Evolutionary conservation across 2,797 vertebrate genomes (phyloP).

Genomic region (Sorex maritimensis): DNA sequence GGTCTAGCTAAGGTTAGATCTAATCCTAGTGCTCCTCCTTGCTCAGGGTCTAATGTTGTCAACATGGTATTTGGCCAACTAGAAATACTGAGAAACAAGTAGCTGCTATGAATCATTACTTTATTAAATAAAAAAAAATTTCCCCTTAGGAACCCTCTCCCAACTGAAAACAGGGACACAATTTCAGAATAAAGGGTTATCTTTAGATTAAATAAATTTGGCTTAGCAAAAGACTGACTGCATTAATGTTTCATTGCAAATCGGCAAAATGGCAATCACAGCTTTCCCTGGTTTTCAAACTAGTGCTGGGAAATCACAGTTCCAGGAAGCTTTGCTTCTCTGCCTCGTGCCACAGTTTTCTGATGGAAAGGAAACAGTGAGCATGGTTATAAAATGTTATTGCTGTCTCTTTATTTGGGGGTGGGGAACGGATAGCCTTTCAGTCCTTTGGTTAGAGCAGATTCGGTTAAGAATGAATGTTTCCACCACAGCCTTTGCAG

Average conservation of each 20-base stretch:
- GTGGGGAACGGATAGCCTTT: not conserved
- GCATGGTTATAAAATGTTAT: not conserved
- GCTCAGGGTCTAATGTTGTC: not conserved
- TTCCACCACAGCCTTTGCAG: not conserved
- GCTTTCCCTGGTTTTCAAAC: slow-evolving; percentile 48
- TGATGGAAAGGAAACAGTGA: not conserved
- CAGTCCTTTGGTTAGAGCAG: not conserved
- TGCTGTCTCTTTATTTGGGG: not conserved
- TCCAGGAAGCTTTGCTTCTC: slow-evolving; percentile 61
- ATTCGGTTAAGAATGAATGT: not conserved
- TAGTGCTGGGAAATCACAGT: not conserved
- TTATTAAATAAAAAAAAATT: not conserved
- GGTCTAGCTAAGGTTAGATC: not conserved
- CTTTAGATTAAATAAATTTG: slow-evolving; percentile 76
- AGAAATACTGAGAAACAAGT: not conserved
- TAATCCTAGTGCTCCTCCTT: too few relatives aligned
- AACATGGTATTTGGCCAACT: slow-evolving; percentile 22
- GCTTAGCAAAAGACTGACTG: slow-evolving; percentile 71
- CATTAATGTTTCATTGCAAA: slow-evolving; percentile 70
- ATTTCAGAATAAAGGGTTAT: slow-evolving; percentile 76
- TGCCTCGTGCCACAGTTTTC: not conserved
- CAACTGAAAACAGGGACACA: slow-evolving; percentile 40
- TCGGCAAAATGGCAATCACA: slow-evolving; percentile 31
- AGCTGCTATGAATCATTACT: not conserved
- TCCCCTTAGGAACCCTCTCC: slow-evolving; percentile 34